Evolutionary conservation across 2,888 invertebrate species (phyloP).

Genomic region (Ophion slaviceki): DNA sequence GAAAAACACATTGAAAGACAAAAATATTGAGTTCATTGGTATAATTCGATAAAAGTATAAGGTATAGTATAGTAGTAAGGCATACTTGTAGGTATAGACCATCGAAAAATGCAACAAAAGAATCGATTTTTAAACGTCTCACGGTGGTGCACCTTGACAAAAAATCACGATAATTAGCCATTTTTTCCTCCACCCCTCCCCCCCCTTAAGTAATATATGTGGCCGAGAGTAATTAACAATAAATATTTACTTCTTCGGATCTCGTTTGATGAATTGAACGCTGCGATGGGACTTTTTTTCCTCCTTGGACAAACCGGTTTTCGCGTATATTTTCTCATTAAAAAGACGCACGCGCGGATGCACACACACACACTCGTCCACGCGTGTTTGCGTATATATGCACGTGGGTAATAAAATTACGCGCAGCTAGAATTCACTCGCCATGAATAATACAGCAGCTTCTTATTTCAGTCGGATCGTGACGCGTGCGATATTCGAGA

Average conservation of each 20-base stretch:
- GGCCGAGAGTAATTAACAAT: background rate
- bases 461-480: constrained; percentile 43
- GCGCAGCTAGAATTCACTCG: constrained; percentile 49
- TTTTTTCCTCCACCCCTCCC: no score
- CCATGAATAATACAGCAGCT: constrained; percentile 50
- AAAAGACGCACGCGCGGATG: background rate
- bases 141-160: no score
- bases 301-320: background rate
- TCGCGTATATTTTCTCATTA: background rate
- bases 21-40: no score
- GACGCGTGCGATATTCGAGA: constrained; percentile 57
- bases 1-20: no score
- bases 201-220: background rate
- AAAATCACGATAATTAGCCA: no score
- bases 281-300: background rate
- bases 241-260: constrained; percentile 9
- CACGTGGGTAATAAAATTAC: constrained; percentile 35
- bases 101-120: no score
- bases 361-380: no score
- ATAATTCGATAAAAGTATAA: no score
- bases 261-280: constrained; percentile 14
- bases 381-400: background rate
- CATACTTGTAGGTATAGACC: no score
- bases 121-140: no score
- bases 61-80: no score